Evolutionary conservation across 2,888 invertebrate genomes (phyloP), one percentile per base, ranked within the genome.

Genomic region (Ommatoiulus sabulosus): DNA sequence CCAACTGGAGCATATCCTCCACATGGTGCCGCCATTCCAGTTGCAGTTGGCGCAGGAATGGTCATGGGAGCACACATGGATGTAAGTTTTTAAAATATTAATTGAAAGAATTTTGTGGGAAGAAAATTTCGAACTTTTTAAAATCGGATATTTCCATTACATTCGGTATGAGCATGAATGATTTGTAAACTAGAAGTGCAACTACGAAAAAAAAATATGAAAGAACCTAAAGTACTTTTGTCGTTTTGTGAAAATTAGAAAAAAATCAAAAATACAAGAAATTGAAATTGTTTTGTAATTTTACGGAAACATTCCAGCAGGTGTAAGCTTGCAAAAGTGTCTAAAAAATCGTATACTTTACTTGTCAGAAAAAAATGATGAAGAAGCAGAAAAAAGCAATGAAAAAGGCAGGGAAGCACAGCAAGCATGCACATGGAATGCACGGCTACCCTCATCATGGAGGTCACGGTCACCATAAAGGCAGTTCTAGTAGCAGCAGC

Each of bases 391-490:
- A 93, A 90, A 93, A 93, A 90, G 92, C 93, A 5, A 89, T 93
- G 89, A 93, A 93, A 90, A 93, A 93, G 63, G 89, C 89, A 46
- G 87, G 88, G 84, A 89, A 89, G 86, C 89, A 89, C 84, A 86
- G 86, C 46, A 88, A 88, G 35, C 88, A 94, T 91, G 94, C 94
- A 17, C 94, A 94, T 5, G 94, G 94, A 0, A 93, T 94, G 86
- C 90, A 89, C 35, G 85, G 72, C 44, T 63, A 89, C 15, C 80
- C 46, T n/a, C 87, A 90, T 35, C 90, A 90, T 63, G 88, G 89
- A 4, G 44, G 35, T 10, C 89, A 89, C 57, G 89, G 89, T 84
- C 89, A 90, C 57, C 86, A 87, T 24, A 52, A 89, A 52, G 44
- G 89, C 52, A 87, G 89, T 87, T 86, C 87, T 63, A 89, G 89